These are phyloP conservation scores for Bufotes viridis DNA, from an alignment of 2,797 vertebrate genomes.

Conservation along the genomic window DNA sequence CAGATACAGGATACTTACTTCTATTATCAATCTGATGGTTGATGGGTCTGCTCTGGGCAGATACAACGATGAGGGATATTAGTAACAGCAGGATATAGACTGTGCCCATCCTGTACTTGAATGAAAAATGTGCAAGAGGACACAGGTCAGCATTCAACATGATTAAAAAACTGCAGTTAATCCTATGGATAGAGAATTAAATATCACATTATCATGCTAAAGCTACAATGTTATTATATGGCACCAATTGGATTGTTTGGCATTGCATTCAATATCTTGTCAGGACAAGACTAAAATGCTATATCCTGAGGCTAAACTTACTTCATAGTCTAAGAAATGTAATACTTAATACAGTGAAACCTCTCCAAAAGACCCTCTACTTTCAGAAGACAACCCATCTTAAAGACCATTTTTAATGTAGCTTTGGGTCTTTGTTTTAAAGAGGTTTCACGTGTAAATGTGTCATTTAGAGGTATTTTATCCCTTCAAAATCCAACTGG, in stretches of 20 bases:
- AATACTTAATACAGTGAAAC: not conserved
- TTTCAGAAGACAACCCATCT: not conserved
- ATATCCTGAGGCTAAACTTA: not conserved
- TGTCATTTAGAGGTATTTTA: not conserved
- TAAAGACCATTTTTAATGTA: not conserved
- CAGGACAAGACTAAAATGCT: not conserved
- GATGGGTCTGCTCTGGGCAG: conserved; percentile 78
- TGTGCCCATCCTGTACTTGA: conserved; percentile 71
- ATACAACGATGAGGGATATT: conserved; percentile 74
- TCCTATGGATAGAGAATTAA: conserved; percentile 44
- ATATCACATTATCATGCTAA: not conserved
- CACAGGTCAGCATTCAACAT: conserved; percentile 63
- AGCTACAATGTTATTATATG: not conserved
- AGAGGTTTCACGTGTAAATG: not conserved
- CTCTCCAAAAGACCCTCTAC: not conserved
- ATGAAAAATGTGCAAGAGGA: conserved; percentile 60
- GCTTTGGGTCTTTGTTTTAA: not conserved
- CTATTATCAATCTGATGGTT: conserved; percentile 91
- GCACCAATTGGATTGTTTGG: not conserved
- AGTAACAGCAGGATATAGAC: conserved; percentile 79
- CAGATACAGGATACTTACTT: conserved; percentile 76
- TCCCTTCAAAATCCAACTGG: not conserved
- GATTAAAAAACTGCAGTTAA: conserved; percentile 25
- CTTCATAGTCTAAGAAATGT: not conserved
- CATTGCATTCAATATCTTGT: not conserved